Base-by-base conservation (phyloP, 2,888 invertebrate species). In the Hyles lineata region DNA sequence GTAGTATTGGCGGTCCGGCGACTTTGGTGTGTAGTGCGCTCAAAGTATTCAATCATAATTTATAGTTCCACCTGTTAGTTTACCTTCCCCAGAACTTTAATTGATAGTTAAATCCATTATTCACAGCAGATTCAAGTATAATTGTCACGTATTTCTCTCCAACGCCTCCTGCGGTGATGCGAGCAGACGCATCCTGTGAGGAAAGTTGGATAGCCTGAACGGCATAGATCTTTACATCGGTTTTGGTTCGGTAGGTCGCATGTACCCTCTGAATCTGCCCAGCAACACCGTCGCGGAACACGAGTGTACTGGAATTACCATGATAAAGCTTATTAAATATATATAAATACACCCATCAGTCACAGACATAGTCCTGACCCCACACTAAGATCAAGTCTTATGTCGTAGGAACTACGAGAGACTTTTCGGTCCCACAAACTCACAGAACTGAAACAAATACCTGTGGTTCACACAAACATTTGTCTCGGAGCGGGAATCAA, bases 1-100 rank as follows among this genome's bases (percentile, higher is more conserved):
- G 35, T 35, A 7, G 35, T 35, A 7, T 35, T 8, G 7, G 35
- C 35, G 35, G 35, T 6, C 8, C 35, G 35, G 35, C 35, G 35
- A 9, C 35, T 9, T 35, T 35, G 35, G 8, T 35, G 35, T 35
- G 35, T 35, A 35, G 32, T 32, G 32, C 32, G 32, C 32, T 29
- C 3, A 7, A 35, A 35, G 35, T 8, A 7, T 35, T 35, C 35
- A 35, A 35, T 35, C 7, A 35, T 35, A 3, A 35, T 29, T 29
- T 35, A 9, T 35, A 8, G 35, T 35, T 35, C 8, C 2, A 8
- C 7, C 21, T 58, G 8, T 15, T 32, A 29, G 17, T 50, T 80
- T 84, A 90, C 43, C 84, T 87, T 32, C 92, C 92, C 88, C 89
- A 92, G 62, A 93, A 80, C 8, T 89, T 89, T 2, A 92, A 76